Evolutionary conservation across 1,140 invertebrate genomes (phyloP), one percentile per base, ranked within the genome.

Genomic region (Episyrphus balteatus): DNA sequence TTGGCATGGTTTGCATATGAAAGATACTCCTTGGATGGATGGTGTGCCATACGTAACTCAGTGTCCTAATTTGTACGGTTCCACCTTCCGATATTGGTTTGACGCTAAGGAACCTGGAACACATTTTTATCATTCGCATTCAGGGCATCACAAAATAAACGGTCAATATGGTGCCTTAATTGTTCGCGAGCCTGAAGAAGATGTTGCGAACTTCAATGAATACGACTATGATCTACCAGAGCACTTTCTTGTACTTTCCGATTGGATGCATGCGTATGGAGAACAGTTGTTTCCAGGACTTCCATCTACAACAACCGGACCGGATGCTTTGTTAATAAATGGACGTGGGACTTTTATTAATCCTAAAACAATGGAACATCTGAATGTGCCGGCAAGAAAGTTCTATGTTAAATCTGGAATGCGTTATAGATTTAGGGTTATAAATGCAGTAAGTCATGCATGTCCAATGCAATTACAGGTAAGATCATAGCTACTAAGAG

Each of bases 41-140:
- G 78, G 78, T 2, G 77, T 83, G 10, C 77, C 81, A 0, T 78
- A 77, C 66, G 63, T 85, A 5, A 82, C 79, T 0, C 82, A 85
- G 55, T 79, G 77, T 51, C 76, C 77, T 5, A 74, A 79, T 17
- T 51, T 50, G 5, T 71, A 74, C 2, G 62, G 58, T 3, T 68
- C 68, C 30, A 61, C 62, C 6, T 80, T 79, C 50, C 67, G 68
- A 12, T 77, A 79, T 56, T 51, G 46, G 12, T 67, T 59, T 49
- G 56, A 52, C 21, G 74, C 76, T 6, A 61, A 62, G 10, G 60
- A 56, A 18, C 10, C 55, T 26, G 79, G 79, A 14, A 78, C 77
- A 3, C 73, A 77, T 55, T 78, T 75, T 48, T 81, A 76, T 57
- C 76, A 80, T 53, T 73, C 77, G 3, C 77, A 80, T 55, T 69